These are phyloP conservation scores for Nephrocerus scutellatus DNA, from an alignment of 2,888 invertebrate genomes.

Conservation along the genomic window DNA sequence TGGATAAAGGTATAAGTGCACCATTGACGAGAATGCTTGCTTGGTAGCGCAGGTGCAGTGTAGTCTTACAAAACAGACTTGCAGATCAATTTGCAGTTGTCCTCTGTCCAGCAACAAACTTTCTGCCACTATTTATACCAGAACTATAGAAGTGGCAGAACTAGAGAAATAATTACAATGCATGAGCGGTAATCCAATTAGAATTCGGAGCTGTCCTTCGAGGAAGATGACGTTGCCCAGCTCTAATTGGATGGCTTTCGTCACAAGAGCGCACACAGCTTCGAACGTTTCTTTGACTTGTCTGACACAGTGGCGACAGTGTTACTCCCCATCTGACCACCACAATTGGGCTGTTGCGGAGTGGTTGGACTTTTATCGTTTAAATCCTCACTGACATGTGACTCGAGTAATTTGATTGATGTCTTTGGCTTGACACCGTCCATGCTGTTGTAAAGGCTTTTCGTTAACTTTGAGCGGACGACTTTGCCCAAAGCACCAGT, in stretches of 20 bases:
- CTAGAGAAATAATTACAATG: slow-evolving; percentile 1
- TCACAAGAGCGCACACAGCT: slow-evolving; percentile 48
- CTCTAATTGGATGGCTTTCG: slow-evolving; percentile 47
- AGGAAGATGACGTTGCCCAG: slow-evolving; percentile 34
- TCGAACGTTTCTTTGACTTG: slow-evolving; percentile 46
- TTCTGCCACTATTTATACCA: too few species aligned
- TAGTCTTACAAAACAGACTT: too few species aligned
- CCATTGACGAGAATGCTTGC: too few species aligned
- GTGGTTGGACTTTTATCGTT: slow-evolving; percentile 46
- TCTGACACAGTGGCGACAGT: slow-evolving; percentile 31
- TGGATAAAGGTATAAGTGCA: too few species aligned
- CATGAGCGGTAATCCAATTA: slow-evolving; percentile 39
- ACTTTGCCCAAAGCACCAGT: slow-evolving; percentile 52
- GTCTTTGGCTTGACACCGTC: slow-evolving; percentile 43
- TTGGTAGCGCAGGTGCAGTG: too few species aligned
- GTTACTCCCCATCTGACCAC: background rate
- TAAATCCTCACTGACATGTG: slow-evolving; percentile 40
- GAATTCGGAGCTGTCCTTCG: slow-evolving; percentile 37
- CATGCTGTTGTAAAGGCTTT: slow-evolving; percentile 51
- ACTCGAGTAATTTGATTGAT: slow-evolving; percentile 39
- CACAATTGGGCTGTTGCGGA: slow-evolving; percentile 39
- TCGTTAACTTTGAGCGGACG: slow-evolving; percentile 51
- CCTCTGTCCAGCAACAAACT: too few species aligned
- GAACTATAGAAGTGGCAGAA: too few species aligned
- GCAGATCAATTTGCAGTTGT: slow-evolving; percentile 9